Evolutionary conservation across 2,888 invertebrate species (phyloP).

Genomic region (Antitype chi): DNA sequence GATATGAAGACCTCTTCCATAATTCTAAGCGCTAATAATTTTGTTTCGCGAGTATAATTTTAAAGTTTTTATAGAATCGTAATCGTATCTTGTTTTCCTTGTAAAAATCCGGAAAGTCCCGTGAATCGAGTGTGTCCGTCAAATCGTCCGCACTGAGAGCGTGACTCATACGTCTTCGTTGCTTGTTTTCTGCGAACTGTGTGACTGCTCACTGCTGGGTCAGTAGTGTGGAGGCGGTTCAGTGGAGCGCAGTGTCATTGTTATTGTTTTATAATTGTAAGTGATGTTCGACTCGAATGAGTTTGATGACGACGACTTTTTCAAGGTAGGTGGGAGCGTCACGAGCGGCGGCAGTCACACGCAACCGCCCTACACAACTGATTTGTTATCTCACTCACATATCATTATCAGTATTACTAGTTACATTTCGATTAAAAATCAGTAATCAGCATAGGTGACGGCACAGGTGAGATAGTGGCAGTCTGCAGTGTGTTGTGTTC

Average conservation of each 20-base stretch:
- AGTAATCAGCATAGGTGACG: slow-evolving; percentile 9
- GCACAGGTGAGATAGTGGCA: slow-evolving; percentile 11
- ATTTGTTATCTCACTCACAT: slow-evolving; percentile 20
- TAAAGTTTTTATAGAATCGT: not conserved
- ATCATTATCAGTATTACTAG: slow-evolving; percentile 20
- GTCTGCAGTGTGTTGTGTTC: slow-evolving; percentile 2
- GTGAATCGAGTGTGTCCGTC: slow-evolving; percentile 6
- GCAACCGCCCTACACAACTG: not conserved
- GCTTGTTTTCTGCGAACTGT: slow-evolving; percentile 13
- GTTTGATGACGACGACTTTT: slow-evolving; percentile 61
- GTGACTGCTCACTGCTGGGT: not conserved
- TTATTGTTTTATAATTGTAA: slow-evolving; percentile 54
- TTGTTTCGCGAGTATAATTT: not conserved
- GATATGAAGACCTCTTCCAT: not conserved
- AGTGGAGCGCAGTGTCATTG: slow-evolving; percentile 52
- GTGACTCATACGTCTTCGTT: slow-evolving; percentile 45
- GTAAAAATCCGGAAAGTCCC: slow-evolving; percentile 47
- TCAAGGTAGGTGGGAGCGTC: slow-evolving; percentile 65
- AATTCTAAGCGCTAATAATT: not conserved
- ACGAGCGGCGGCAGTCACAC: slow-evolving; percentile 12
- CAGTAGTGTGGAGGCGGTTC: slow-evolving; percentile 36
- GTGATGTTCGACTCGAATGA: slow-evolving; percentile 65
- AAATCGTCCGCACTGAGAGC: not conserved
- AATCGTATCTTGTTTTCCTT: slow-evolving; percentile 37
- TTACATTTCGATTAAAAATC: slow-evolving; percentile 42